Evolutionary conservation across 2,797 vertebrate genomes (phyloP), one percentile per base, ranked within the genome.

Genomic region (Peromyscus eremicus): DNA sequence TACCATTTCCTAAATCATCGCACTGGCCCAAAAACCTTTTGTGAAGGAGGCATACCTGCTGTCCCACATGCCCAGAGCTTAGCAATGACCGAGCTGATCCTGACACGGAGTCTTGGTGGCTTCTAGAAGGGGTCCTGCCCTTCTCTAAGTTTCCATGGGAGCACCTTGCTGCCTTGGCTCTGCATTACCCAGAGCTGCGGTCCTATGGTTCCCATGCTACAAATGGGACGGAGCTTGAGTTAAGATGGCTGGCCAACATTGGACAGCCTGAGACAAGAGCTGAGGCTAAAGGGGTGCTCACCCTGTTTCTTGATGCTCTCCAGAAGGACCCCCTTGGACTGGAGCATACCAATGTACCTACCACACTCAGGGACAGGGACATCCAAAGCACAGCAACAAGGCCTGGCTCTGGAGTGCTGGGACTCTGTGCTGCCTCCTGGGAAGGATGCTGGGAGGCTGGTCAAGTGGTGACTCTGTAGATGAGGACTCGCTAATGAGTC

Each of bases 111-210:
- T 37, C 84, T 23, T 1, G 1, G 3, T 14, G 23, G 29, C 19
- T 77, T 80, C 55, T 4, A 0, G 0, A 70, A 32, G 49, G 34
- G 82, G 19, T 17, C 66, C 82, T 46, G 40, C 43, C 1, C 0
- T 10, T 0, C 0, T 5, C 81, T 12, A 4, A 3, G 57, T 4
- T 0, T 10, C 23, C 34, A 11, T 19, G 34, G 57, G n/a, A 57
- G 49, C 23, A 12, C 68, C n/a, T 73, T 10, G 64, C 43, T n/a
- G 43, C 43, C 62, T 16, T 62, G 87, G 17, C 57, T 25, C 55
- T 34, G 5, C 57, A 2, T 9, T 23, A 52, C 0, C 10, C 43
- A 6, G 77, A 71, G 81, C 10, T 40, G 57, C 43, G 52, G 37
- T 4, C 76, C 40, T 29, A 40, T 0, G 25, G 0, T 25, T 21